A percentile compares a stretch with the other conserved stretches of the same genome.
Conservation (phyloP, 2,113 vertebrate genomes). For the Oreamnos americanus region DNA sequence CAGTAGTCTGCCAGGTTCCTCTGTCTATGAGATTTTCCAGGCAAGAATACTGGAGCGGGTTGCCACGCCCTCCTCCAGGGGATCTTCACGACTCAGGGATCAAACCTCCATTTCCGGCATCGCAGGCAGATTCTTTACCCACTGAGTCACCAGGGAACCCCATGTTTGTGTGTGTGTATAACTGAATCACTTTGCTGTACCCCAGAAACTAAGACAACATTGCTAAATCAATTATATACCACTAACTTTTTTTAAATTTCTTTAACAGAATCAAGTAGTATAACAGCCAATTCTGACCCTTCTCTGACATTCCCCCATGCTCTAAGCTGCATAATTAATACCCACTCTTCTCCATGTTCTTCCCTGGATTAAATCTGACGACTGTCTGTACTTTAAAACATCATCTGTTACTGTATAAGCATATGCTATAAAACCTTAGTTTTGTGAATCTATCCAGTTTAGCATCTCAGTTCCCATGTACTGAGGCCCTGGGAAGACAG, state of each 20-base stretch:
- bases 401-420: not conserved
- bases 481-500: not conserved
- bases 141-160: not conserved
- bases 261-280: not conserved
- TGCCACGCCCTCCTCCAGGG: not conserved
- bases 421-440: not conserved
- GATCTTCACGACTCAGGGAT: not conserved
- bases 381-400: not conserved
- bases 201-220: not conserved
- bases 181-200: not conserved
- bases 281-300: not conserved
- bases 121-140: not conserved
- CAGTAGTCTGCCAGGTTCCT: not conserved
- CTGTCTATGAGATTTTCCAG: not conserved
- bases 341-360: not conserved
- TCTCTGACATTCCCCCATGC: not conserved
- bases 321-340: constrained; percentile 2
- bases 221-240: not conserved
- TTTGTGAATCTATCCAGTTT: not conserved
- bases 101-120: not conserved
- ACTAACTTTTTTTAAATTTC: not conserved
- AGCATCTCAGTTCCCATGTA: not conserved
- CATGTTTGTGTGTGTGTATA: not conserved
- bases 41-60: not conserved
- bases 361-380: not conserved